These are phyloP conservation scores for Stichodactyla mertensii DNA, from an alignment of 64 coral and sea anemone genomes.

Conservation along the genomic window DNA sequence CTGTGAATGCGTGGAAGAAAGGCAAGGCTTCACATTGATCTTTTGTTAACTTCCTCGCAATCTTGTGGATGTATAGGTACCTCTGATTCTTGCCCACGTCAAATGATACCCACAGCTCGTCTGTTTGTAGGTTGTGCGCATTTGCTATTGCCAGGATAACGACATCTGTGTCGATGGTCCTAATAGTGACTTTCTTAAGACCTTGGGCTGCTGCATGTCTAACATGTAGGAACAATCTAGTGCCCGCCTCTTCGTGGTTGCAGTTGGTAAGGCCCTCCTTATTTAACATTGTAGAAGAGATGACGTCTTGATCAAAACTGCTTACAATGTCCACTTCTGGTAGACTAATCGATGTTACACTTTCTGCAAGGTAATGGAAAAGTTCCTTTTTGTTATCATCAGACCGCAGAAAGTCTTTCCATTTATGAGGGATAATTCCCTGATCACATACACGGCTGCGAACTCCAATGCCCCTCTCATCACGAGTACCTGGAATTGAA, in stretches of 20 bases:
- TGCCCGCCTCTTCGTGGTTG: constrained; percentile 37
- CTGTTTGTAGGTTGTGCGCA: not conserved
- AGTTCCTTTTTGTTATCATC: constrained; percentile 3
- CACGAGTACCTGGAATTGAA: constrained; percentile 5
- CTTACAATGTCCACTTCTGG: constrained; percentile 5
- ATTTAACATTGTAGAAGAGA: not conserved
- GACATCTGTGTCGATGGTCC: not conserved
- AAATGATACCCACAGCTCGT: constrained; percentile 22
- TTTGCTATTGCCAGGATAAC: not conserved
- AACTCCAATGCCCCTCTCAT: constrained; percentile 24
- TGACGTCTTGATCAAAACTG: not conserved
- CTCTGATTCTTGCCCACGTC: constrained; percentile 26
- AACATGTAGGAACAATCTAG: constrained; percentile 18
- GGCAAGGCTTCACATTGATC: constrained; percentile 1
- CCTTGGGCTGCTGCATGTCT: not conserved
- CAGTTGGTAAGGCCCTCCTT: constrained; percentile 2
- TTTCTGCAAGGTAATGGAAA: constrained; percentile 25
- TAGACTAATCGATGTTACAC: constrained; percentile 27
- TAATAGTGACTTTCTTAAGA: constrained; percentile 8
- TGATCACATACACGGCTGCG: constrained; percentile 8
- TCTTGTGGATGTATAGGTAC: constrained; percentile 21
- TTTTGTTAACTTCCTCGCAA: not conserved
- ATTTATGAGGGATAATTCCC: constrained; percentile 23
- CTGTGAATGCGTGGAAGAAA: not conserved
- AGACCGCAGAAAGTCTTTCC: constrained; percentile 15